Conservation (phyloP, 2,113 vertebrate species). For the Alouatta palliata region DNA sequence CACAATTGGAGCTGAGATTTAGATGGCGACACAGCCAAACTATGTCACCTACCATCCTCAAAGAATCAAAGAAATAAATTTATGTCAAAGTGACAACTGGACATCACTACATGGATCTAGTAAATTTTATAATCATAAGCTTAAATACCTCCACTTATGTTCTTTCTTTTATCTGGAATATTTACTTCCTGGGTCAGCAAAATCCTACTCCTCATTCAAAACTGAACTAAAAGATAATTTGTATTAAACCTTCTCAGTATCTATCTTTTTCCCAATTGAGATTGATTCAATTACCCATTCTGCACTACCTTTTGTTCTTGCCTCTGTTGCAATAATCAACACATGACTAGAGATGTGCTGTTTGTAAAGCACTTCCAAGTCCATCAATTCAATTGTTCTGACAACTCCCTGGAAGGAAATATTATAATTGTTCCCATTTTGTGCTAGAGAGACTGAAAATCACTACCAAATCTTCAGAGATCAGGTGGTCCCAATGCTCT, state of each 20-base stretch:
- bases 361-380: background rate
- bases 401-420: background rate
- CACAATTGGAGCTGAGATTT: no score
- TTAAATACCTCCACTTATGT: background rate
- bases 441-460: background rate
- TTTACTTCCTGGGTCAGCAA: background rate
- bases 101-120: background rate
- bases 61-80: background rate
- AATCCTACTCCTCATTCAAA: constrained; percentile 25
- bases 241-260: background rate
- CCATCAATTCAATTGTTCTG: background rate
- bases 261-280: background rate
- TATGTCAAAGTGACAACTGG: background rate
- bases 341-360: background rate
- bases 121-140: background rate
- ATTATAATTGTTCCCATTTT: background rate
- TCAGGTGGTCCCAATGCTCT: background rate
- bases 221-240: background rate
- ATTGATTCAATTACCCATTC: background rate
- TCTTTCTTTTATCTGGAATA: background rate
- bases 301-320: background rate
- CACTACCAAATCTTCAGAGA: background rate
- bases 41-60: no score
- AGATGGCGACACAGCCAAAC: no score
- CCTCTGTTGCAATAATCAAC: background rate